Base-by-base conservation (phyloP, 2,888 invertebrate species). In the Atrina japonica region DNA sequence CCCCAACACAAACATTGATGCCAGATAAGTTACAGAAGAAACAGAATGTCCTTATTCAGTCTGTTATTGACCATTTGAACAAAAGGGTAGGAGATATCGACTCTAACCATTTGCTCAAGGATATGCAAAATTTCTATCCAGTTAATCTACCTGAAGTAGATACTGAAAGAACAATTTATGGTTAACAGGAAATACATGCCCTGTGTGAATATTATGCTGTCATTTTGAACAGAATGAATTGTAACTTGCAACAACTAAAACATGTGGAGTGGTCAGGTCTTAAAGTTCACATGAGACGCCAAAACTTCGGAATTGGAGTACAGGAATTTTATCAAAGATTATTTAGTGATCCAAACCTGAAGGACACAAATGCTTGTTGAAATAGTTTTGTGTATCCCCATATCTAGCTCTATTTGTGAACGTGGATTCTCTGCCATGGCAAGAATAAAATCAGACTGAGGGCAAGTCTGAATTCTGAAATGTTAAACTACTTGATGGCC, bases 351-450 rank as follows among this genome's bases (percentile, higher is more conserved):
- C 25, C 16, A 3, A 49, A 49, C 21, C 61, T 45, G 29, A 18
- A n/a, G 7, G 35, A 47, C 29, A 60, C 40, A 41, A 53, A 30
- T 23, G n/a, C 16, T 1, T 30, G 60, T 70, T 41, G 71, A 78
- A 40, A 66, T 76, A 16, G 63, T 78, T 16, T 23, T 78, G 25
- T 66, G 67, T 47, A 49, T 69, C 0, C 70, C 70, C 11, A 49
- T 60, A 5, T 71, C 66, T 14, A 67, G 67, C 49, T 55, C 70
- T 25, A 53, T 70, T 23, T 75, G 75, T 73, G 70, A 73, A 47
- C 55, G 75, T n/a, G 76, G 76, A 11, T 79, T 79, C 50, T 75
- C 71, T 16, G 58, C 73, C 5, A 73, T 77, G 61, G 66, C 71
- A 23, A 43, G 77, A 11, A 72, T 75, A 11, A 76, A 75, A 56